Conservation (phyloP, 2,113 vertebrate genomes). For the Chaetura pelagica region DNA sequence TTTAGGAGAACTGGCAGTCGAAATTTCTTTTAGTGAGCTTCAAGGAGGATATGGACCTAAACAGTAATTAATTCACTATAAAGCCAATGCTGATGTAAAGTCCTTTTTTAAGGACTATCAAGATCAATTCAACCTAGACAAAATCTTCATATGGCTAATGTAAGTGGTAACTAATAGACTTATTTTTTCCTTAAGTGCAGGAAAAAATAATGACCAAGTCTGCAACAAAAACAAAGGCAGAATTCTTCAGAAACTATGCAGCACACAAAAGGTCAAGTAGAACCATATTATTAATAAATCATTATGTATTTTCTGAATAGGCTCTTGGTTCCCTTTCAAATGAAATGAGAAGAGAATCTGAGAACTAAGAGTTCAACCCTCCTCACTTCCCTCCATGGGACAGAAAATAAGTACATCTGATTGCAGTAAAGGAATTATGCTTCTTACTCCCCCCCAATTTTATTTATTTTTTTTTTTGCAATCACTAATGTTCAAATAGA, state of each 20-base stretch:
- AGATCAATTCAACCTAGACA: background rate
- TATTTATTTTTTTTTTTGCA: background rate
- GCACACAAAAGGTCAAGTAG: conserved; percentile 8
- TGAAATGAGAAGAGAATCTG: background rate
- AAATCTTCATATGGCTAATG: background rate
- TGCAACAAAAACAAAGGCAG: background rate
- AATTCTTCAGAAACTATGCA: conserved; percentile 7
- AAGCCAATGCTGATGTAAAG: background rate
- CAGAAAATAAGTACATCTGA: accelerated
- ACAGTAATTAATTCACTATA: background rate
- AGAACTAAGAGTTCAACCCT: background rate
- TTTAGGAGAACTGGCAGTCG: background rate
- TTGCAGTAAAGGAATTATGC: background rate
- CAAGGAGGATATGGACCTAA: background rate
- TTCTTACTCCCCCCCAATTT: background rate
- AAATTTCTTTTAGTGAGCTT: background rate
- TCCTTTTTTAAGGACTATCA: background rate
- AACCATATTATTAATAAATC: background rate
- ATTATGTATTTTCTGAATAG: background rate
- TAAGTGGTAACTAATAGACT: conserved; percentile 29
- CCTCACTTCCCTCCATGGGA: background rate
- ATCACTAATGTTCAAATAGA: background rate
- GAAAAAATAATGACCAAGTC: background rate
- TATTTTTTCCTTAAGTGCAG: background rate
- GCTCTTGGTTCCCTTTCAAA: background rate